phyloP scores from a whole-genome alignment of 2,888 invertebrate species.

The Campopleginae sp. region DNA sequence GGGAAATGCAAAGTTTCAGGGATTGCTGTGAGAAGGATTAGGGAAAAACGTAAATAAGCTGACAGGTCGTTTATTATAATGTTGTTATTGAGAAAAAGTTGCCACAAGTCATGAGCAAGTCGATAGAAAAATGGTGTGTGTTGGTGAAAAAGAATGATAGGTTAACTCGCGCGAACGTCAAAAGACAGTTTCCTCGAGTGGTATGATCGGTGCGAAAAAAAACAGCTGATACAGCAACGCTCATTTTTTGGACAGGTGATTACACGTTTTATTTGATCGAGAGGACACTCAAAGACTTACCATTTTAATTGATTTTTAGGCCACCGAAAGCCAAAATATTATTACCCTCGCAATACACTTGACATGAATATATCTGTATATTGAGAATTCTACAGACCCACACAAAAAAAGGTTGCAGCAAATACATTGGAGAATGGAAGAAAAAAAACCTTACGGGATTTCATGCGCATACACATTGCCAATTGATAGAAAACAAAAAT shows the following conservation, averaged over 20 bases:
- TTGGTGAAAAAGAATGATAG: conserved; percentile 33
- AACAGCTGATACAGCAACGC: conserved; percentile 57
- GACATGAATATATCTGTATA: conserved; percentile 78
- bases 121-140: conserved; percentile 5
- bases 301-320: conserved; percentile 81
- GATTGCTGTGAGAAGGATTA: neutral
- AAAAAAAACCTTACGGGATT: conserved; percentile 21
- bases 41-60: neutral
- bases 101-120: neutral
- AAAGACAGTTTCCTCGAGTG: conserved; percentile 41
- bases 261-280: conserved; percentile 10
- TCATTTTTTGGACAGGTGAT: conserved; percentile 18
- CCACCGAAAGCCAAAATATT: conserved; percentile 84
- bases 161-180: conserved; percentile 68
- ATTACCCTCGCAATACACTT: conserved; percentile 81
- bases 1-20: neutral
- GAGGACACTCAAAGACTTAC: conserved; percentile 68
- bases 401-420: conserved; percentile 39
- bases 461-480: neutral
- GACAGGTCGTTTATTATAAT: neutral
- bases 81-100: neutral
- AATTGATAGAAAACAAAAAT: neutral
- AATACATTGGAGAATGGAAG: conserved; percentile 25
- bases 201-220: conserved; percentile 15
- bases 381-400: conserved; percentile 41